Conservation (phyloP, 2,797 vertebrate species). For the Ficedula albicollis region DNA sequence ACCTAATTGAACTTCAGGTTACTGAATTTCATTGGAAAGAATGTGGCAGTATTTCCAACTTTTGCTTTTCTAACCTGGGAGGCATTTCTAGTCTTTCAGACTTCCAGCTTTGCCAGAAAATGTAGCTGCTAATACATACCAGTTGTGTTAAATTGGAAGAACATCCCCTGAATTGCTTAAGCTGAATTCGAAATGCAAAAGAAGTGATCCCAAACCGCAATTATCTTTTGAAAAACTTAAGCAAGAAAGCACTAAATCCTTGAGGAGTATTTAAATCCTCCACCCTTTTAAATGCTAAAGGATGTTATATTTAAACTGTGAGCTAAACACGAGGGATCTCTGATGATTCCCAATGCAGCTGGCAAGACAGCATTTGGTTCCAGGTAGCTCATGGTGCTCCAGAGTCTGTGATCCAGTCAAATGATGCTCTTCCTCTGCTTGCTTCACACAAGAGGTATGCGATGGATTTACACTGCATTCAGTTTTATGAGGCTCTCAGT, state of each 20-base stretch:
- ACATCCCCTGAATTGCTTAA: neutral
- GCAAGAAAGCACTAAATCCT: constrained; percentile 4
- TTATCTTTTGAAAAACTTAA: neutral
- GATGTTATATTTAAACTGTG: neutral
- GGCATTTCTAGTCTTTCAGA: neutral
- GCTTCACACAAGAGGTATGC: neutral
- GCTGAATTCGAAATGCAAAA: neutral
- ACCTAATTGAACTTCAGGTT: neutral
- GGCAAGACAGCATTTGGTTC: neutral
- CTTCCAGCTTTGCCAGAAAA: neutral
- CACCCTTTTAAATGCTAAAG: neutral
- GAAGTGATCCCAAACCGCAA: neutral
- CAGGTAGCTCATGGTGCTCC: neutral
- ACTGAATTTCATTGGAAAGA: neutral
- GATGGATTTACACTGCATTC: neutral
- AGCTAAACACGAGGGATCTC: neutral
- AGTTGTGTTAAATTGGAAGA: neutral
- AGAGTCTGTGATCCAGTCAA: neutral
- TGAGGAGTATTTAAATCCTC: neutral
- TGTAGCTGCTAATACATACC: neutral
- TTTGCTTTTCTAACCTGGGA: neutral
- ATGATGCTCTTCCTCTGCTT: neutral
- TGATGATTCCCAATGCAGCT: neutral
- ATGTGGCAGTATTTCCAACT: neutral
- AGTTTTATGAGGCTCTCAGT: neutral